Base-by-base conservation (phyloP, 2,888 invertebrate genomes). In the Drosophila mimica region DNA sequence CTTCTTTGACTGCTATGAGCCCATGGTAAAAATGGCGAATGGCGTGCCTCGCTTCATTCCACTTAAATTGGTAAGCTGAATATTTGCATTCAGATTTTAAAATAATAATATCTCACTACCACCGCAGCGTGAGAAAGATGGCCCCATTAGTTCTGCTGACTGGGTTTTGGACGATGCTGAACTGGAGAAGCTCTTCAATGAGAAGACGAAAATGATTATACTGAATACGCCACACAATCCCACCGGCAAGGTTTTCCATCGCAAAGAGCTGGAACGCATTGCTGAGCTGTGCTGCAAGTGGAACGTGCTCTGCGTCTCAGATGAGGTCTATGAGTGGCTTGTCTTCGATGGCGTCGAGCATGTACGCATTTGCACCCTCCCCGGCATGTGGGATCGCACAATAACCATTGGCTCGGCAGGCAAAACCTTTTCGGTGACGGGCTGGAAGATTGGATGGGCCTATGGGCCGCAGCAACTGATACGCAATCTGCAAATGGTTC, bases 151-250 rank as follows among this genome's bases (percentile, higher is more conserved):
- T 11, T 98, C 98, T 57, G 96, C 95, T 0, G 98, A 99, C 92
- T 99, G 98, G 98, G 95, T 96, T 3, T 94, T 99, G 17, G 98
- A 99, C 92, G 95, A 95, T 65, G 93, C 94, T 8, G 98, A 99
- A 91, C 93, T 99, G 36, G 95, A 95, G 65, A 94, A 95, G 0
- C 94, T 98, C 11, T 99, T 99, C 93, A 98, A 95, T 83, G 91
- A 94, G 3, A 97, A 97, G 92, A 99, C 99, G 0, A 99, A 99
- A 94, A 96, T 97, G 93, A 96, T 99, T 3, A 96, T 99, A 63
- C 85, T 99, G n/a, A 99, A 99, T 93, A 99, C 99, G 0, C 99
- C 99, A 0, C 97, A 99, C 93, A 99, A 99, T 93, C 99, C 99
- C 0, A 93, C 98, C 0, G 99, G 99, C 52, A 99, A 99, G 94